Evolutionary conservation across 1,140 invertebrate species (phyloP), one percentile per base, ranked within the genome.

Genomic region (Oryzaephilus surinamensis): DNA sequence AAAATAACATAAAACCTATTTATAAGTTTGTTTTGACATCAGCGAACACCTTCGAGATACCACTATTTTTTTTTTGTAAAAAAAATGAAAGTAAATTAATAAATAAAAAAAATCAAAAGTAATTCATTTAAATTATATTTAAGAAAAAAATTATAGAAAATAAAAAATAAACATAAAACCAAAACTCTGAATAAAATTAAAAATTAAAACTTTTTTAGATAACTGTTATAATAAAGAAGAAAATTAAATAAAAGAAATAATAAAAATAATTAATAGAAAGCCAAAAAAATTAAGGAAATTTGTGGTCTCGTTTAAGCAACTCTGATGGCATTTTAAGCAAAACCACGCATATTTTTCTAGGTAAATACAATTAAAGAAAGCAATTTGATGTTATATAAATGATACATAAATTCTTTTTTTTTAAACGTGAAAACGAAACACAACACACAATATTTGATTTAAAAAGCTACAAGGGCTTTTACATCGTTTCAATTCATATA

Each of bases 261-360:
- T 27, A 36, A n/a, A 13, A 30, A 30, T 30, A 30, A 6, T 15
- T 14, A 14, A 51, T 35, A 19, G 13, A 49, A 40, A 39, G 47
- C 36, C 31, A 42, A 48, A 42, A 31, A 46, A 38, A 48, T 31
- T 18, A 24, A 29, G 45, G 38, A 42, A 8, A 43, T 41, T 50
- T 53, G 54, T 56, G 55, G 55, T 47, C 53, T 57, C 51, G 51
- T 48, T 45, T 50, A 53, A 55, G 51, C 52, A 44, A 41, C 51
- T 45, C 50, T 32, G 43, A 51, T 46, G 50, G 50, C 50, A 48
- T 48, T 43, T 39, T 28, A 50, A 56, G 50, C 52, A 54, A 58
- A 58, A 58, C 52, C 52, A 52, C 48, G 48, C 46, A 51, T 30
- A 35, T 45, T 50, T 43, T 34, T 39, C 19, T 32, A 24, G 34